Percentiles rank a stretch among this genome's conserved stretches.
Evolutionary conservation across 2,113 vertebrate genomes (phyloP).

Genomic region (Arizona elegans): DNA sequence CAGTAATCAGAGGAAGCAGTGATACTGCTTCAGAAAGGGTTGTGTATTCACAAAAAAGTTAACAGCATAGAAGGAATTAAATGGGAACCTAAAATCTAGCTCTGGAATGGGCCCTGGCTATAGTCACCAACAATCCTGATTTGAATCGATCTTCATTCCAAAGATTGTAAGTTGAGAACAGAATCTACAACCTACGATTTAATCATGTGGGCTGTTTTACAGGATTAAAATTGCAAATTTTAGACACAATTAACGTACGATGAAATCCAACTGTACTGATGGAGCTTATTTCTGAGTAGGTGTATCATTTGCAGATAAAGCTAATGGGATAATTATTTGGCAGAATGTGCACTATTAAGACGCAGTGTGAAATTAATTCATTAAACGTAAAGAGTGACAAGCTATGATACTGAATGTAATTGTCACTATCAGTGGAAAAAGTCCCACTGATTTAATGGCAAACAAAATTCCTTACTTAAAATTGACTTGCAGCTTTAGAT

Average conservation of each 20-base stretch:
- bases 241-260: neutral
- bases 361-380: constrained; percentile 10
- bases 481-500: neutral
- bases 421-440: neutral
- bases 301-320: neutral
- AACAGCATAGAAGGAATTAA: neutral
- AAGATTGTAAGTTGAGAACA: neutral
- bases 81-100: neutral
- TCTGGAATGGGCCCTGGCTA: neutral
- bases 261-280: neutral
- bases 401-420: neutral
- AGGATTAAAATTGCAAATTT: neutral
- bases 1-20: neutral
- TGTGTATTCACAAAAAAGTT: neutral
- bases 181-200: no score
- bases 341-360: neutral
- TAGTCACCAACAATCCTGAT: neutral
- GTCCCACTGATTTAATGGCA: neutral
- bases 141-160: neutral
- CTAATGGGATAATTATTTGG: neutral
- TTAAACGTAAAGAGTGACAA: constrained; percentile 4
- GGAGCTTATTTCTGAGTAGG: neutral
- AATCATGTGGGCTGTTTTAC: neutral
- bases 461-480: neutral
- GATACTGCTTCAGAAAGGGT: neutral